These are phyloP conservation scores for Rhamnusium bicolor DNA, from an alignment of 2,888 invertebrate species.

Conservation along the genomic window DNA sequence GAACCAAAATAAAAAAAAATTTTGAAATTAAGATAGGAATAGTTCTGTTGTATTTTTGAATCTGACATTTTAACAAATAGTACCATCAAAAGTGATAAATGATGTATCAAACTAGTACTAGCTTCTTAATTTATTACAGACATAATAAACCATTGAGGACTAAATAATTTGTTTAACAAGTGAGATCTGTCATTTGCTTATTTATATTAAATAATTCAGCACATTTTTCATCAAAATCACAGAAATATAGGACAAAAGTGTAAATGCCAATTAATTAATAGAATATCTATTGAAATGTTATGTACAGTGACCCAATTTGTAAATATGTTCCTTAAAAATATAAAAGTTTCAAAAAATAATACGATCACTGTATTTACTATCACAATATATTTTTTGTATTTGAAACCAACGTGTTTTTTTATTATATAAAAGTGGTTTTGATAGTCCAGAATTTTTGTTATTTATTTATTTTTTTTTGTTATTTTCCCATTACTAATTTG, in stretches of 20 bases:
- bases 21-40: background rate
- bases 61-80: background rate
- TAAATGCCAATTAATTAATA: background rate
- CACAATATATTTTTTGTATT: background rate
- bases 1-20: conserved; percentile 36
- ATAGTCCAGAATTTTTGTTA: too few relatives aligned
- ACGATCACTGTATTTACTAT: background rate
- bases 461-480: too few relatives aligned
- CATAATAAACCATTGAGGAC: background rate
- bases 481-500: too few relatives aligned
- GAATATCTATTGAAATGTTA: background rate
- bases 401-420: background rate
- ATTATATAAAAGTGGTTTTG: too few relatives aligned
- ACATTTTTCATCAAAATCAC: background rate
- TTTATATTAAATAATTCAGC: background rate
- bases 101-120: background rate
- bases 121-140: background rate
- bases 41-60: background rate
- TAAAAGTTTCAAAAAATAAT: too few relatives aligned
- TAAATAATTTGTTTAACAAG: background rate
- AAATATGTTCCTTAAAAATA: background rate
- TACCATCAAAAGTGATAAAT: background rate
- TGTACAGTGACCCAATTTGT: background rate
- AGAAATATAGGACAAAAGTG: background rate
- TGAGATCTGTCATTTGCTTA: too few relatives aligned